A percentile compares a stretch with the other conserved stretches of the same genome.
Evolutionary conservation across 2,113 vertebrate genomes (phyloP).

Genomic region (Merops nubicus): DNA sequence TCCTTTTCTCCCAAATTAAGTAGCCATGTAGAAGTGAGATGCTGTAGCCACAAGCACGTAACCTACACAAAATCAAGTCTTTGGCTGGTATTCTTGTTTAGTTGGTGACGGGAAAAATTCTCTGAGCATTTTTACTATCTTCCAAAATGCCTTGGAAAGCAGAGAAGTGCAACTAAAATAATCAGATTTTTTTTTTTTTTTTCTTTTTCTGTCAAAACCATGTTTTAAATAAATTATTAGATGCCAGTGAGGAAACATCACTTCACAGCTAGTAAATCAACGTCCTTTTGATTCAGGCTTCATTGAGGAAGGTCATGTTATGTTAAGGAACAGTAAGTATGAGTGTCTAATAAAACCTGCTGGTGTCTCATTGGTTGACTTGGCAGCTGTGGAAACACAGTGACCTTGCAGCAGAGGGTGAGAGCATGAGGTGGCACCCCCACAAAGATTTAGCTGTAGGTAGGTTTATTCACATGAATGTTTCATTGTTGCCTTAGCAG

Average conservation of each 20-base stretch:
- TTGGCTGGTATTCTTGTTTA: neutral
- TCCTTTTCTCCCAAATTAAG: neutral
- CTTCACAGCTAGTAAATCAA: constrained; percentile 49
- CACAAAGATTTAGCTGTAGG: neutral
- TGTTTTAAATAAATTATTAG: constrained; percentile 29
- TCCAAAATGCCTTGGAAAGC: neutral
- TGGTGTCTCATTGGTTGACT: neutral
- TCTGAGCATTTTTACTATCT: neutral
- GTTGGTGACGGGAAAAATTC: neutral
- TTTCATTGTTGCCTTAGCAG: neutral
- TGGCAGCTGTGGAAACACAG: constrained; percentile 18
- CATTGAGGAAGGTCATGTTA: neutral
- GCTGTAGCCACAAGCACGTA: neutral
- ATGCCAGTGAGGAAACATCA: constrained; percentile 21
- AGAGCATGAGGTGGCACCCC: neutral
- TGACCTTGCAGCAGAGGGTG: constrained; percentile 17
- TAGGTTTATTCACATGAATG: neutral
- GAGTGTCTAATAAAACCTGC: constrained; percentile 14
- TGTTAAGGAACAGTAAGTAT: neutral
- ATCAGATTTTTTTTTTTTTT: constrained; percentile 23
- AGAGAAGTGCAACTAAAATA: neutral
- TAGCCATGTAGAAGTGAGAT: neutral
- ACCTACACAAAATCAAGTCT: neutral
- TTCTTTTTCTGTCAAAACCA: neutral
- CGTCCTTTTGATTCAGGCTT: constrained; percentile 35